A percentile compares a stretch with the other conserved stretches of the same genome.
These are phyloP conservation scores for Dermatophagoides farinae DNA, from an alignment of 1,140 invertebrate genomes.

Conservation along the genomic window DNA sequence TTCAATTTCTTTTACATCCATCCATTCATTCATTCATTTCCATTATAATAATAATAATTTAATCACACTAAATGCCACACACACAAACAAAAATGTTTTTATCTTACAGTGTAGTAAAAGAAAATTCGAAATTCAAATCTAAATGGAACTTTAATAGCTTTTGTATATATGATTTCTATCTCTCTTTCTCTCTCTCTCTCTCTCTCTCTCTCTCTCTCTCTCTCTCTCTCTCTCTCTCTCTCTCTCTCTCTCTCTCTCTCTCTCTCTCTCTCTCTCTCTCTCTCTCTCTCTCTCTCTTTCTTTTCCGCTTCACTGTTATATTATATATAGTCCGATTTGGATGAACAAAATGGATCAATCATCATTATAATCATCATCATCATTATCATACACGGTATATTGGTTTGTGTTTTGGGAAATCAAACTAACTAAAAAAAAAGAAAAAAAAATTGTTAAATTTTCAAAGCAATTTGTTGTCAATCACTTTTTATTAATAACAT, in stretches of 20 bases:
- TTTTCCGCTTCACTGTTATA: background rate
- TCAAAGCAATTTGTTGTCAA: no score
- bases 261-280: background rate
- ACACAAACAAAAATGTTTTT: background rate
- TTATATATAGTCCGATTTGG: no score
- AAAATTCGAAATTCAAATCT: background rate
- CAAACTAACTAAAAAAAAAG: background rate
- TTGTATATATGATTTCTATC: background rate
- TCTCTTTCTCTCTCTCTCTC: background rate
- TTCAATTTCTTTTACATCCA: no score
- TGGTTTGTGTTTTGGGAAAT: background rate
- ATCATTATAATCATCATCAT: no score
- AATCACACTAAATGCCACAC: background rate
- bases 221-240: background rate
- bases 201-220: constrained; percentile 2
- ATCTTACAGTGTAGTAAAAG: background rate
- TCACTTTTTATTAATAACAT: no score
- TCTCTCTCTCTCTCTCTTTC: background rate
- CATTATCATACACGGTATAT: no score
- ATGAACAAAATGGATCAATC: no score
- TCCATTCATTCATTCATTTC: background rate
- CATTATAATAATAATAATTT: no score
- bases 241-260: background rate
- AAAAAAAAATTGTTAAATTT: no score
- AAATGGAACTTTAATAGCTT: background rate